These are phyloP conservation scores for Arctia plantaginis DNA, from an alignment of 2,888 invertebrate species.

Conservation along the genomic window DNA sequence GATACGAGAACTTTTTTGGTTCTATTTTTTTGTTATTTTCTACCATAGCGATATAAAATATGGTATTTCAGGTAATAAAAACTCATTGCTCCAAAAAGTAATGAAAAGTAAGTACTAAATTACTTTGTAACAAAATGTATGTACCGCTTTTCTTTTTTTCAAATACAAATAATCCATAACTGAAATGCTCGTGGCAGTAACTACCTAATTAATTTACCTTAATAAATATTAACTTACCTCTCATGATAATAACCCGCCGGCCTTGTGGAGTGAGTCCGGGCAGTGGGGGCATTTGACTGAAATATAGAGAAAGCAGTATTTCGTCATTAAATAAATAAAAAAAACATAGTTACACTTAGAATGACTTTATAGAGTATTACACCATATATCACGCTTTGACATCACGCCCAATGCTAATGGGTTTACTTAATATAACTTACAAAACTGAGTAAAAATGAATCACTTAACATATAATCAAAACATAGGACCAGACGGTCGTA, in stretches of 20 bases:
- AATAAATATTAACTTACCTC: slow-evolving; percentile 73
- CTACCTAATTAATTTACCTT: background rate
- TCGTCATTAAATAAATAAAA: background rate
- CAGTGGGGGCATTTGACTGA: slow-evolving; percentile 91
- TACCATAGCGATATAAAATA: too few relatives aligned
- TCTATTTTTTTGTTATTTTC: too few relatives aligned
- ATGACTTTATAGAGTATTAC: too few relatives aligned
- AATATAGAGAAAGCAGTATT: background rate
- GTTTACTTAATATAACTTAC: too few relatives aligned
- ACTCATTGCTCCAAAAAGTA: background rate
- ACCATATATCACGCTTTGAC: too few relatives aligned
- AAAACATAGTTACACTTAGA: too few relatives aligned
- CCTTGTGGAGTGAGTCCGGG: slow-evolving; percentile 94
- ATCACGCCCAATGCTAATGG: too few relatives aligned
- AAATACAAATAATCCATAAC: background rate
- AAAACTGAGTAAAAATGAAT: too few relatives aligned
- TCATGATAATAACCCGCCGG: slow-evolving; percentile 91
- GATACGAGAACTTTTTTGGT: too few relatives aligned
- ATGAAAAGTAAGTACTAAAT: background rate
- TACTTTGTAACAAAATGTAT: background rate
- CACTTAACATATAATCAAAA: too few relatives aligned
- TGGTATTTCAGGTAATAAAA: background rate
- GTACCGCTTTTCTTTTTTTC: background rate
- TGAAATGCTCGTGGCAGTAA: too few relatives aligned
- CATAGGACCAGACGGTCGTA: too few relatives aligned